phyloP scores from a whole-genome alignment of 2,888 invertebrate genomes.

The Poecilobothrus nobilitatus region DNA sequence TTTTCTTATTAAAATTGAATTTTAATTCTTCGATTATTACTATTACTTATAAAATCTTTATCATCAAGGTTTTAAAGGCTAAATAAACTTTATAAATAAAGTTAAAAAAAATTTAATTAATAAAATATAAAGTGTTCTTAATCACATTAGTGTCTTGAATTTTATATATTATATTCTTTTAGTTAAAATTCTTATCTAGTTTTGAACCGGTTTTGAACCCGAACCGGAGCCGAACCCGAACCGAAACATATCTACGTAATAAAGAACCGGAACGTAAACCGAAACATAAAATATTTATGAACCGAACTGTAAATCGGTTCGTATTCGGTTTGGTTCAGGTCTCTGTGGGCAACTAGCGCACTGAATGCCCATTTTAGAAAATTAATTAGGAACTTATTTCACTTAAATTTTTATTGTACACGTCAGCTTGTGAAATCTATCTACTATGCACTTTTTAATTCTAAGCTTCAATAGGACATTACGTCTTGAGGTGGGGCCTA shows the following conservation, averaged over 20 bases:
- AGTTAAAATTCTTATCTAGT: neutral
- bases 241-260: neutral
- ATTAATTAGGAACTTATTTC: too few relatives aligned
- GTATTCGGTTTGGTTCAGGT: slow-evolving; percentile 11
- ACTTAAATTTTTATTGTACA: too few relatives aligned
- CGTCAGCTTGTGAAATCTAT: too few relatives aligned
- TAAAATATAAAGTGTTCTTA: slow-evolving; percentile 7
- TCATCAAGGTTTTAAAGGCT: too few relatives aligned
- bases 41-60: too few relatives aligned
- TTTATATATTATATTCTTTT: neutral
- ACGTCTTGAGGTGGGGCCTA: too few relatives aligned
- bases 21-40: too few relatives aligned
- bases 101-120: slow-evolving; percentile 5
- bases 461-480: too few relatives aligned
- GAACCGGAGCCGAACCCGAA: neutral
- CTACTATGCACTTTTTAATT: too few relatives aligned
- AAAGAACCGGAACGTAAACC: slow-evolving; percentile 9
- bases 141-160: neutral
- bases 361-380: too few relatives aligned
- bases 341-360: too few relatives aligned
- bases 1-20: slow-evolving; percentile 3
- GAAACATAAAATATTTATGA: slow-evolving; percentile 8
- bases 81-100: too few relatives aligned
- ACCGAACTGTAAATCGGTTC: slow-evolving; percentile 8
- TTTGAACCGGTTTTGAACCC: neutral